Conservation (phyloP, 2,797 vertebrate genomes). For the Neoniphon sammara region DNA sequence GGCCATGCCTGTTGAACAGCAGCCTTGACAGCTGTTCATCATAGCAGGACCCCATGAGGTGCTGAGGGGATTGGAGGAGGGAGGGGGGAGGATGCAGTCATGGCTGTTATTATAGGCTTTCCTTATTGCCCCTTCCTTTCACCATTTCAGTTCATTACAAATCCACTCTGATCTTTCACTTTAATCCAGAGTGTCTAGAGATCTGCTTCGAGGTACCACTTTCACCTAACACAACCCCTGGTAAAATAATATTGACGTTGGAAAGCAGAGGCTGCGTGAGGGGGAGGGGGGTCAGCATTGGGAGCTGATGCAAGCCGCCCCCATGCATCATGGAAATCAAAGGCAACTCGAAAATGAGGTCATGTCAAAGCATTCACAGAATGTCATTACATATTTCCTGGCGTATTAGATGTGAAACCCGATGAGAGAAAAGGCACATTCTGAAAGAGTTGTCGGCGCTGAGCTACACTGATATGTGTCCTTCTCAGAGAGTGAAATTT, state of each 20-base stretch:
- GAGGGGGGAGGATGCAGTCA: constrained; percentile 14
- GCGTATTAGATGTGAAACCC: constrained; percentile 48
- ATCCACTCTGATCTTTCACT: constrained; percentile 50
- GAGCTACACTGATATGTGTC: constrained; percentile 28
- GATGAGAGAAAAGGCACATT: constrained; percentile 41
- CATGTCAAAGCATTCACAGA: constrained; percentile 61
- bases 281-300: constrained; percentile 44
- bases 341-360: constrained; percentile 63
- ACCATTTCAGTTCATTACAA: constrained; percentile 49
- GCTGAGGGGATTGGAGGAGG: constrained; percentile 8
- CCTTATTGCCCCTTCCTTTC: constrained; percentile 45
- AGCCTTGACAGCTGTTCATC: constrained; percentile 66
- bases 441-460: constrained; percentile 46
- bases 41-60: constrained; percentile 34
- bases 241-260: constrained; percentile 15
- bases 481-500: not conserved
- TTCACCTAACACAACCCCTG: constrained; percentile 55
- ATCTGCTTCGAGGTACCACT: constrained; percentile 29
- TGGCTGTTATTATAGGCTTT: constrained; percentile 51
- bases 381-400: constrained; percentile 56
- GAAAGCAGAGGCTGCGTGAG: constrained; percentile 6
- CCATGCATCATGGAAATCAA: constrained; percentile 60
- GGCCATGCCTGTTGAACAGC: constrained; percentile 52
- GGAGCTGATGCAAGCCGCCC: constrained; percentile 56
- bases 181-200: constrained; percentile 44